Evolutionary conservation across 2,888 invertebrate genomes (phyloP).

Genomic region (Rhagonycha fulva): DNA sequence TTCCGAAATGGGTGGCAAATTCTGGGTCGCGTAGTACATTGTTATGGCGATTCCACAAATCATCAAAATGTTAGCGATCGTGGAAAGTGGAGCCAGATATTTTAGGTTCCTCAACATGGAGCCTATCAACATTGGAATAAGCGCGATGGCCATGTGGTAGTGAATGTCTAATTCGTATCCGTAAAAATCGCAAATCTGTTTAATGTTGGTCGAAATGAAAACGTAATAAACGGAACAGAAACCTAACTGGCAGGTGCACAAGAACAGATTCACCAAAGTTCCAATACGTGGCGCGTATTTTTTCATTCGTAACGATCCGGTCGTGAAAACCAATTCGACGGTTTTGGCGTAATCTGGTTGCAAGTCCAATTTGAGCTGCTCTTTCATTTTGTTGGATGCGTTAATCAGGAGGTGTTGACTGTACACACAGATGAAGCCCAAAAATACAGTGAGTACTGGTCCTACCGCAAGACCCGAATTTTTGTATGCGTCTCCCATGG

Average conservation of each 20-base stretch:
- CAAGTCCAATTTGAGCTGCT: constrained; percentile 59
- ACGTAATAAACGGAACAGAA: constrained; percentile 98
- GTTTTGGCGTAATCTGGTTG: constrained; percentile 81
- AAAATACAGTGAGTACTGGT: constrained; percentile 72
- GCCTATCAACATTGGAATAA: constrained; percentile 72
- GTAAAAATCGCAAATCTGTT: constrained; percentile 73
- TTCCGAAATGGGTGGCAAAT: constrained; percentile 67
- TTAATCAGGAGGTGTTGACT: constrained; percentile 89
- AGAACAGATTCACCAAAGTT: constrained; percentile 78
- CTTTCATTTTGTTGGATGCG: constrained; percentile 70
- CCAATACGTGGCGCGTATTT: constrained; percentile 67
- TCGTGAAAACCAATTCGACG: constrained; percentile 77
- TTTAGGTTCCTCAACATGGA: constrained; percentile 79
- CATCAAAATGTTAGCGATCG: constrained; percentile 79
- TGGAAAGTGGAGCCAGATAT: constrained; percentile 76
- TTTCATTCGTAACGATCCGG: constrained; percentile 69
- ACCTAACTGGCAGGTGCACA: constrained; percentile 94
- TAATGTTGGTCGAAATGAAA: constrained; percentile 85
- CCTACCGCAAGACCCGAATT: constrained; percentile 88
- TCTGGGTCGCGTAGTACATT: constrained; percentile 73
- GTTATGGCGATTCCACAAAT: constrained; percentile 76
- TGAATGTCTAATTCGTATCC: constrained; percentile 66
- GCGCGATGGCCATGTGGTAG: constrained; percentile 72
- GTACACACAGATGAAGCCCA: constrained; percentile 89
- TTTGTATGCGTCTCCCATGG: constrained; percentile 93